Evolutionary conservation across 1,140 invertebrate genomes (phyloP).

Genomic region (Bombus vancouverensis): DNA sequence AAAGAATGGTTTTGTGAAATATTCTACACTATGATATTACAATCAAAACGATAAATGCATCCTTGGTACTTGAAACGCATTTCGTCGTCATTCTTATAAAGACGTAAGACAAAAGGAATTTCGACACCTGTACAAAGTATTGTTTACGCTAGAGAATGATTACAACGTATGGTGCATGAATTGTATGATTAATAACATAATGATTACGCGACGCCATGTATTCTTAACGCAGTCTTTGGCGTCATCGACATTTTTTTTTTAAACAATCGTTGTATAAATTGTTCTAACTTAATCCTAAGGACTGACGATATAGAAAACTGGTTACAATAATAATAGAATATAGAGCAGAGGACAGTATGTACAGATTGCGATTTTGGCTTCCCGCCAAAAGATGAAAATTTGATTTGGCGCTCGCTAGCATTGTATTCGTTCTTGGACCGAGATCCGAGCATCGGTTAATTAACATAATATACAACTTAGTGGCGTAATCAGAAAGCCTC

Average conservation of each 20-base stretch:
- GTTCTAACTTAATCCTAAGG: neutral
- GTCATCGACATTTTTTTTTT: neutral
- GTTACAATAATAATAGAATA: slow-evolving; percentile 18
- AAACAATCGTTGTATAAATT: neutral
- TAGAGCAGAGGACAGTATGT: slow-evolving; percentile 43
- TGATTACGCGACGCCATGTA: neutral
- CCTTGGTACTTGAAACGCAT: slow-evolving; percentile 58
- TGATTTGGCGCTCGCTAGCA: slow-evolving; percentile 73
- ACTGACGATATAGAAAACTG: neutral
- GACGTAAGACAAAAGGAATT: neutral
- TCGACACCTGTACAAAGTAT: slow-evolving; percentile 34
- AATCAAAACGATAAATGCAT: slow-evolving; percentile 64
- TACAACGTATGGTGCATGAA: neutral
- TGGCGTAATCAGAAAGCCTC: slow-evolving; percentile 8
- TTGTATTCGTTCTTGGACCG: slow-evolving; percentile 60
- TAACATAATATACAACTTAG: slow-evolving; percentile 40
- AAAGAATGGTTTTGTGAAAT: slow-evolving; percentile 31
- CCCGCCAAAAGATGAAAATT: slow-evolving; percentile 61
- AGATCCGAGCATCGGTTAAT: slow-evolving; percentile 36
- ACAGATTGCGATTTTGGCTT: slow-evolving; percentile 51
- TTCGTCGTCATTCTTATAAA: slow-evolving; percentile 5
- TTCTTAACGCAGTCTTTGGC: slow-evolving; percentile 37
- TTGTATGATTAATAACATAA: neutral
- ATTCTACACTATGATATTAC: slow-evolving; percentile 11
- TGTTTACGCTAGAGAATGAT: neutral